Evolutionary conservation across 2,888 invertebrate species (phyloP), one percentile per base, ranked within the genome.

Genomic region (Folsomia manolachei): DNA sequence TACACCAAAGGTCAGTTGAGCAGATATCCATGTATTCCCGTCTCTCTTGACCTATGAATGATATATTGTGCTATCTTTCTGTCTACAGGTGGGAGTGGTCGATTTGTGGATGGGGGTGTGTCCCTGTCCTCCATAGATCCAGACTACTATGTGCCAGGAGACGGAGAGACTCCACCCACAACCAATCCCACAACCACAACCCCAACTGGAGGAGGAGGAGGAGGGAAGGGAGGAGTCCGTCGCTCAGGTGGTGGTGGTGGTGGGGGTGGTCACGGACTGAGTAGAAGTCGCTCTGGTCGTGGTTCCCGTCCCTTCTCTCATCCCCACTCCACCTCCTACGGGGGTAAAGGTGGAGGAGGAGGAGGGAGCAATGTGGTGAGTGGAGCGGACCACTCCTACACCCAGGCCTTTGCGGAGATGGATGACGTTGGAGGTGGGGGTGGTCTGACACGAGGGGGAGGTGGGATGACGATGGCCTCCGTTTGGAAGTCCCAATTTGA

Each of bases 401-500:
- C 92, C 2, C 95, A 95, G 83, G n/a, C n/a, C n/a, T 95, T 93
- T 84, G 95, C 95, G 0, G 89, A 95, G 74, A 94, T 94, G 83
- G 95, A 95, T 82, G 95, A 95, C 82, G 95, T 95, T 79, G 95
- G 95, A 82, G 94, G 94, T 0, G 94, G 94, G 0, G 81, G 80
- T 18, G n/a, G n/a, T n/a, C n/a, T n/a, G n/a, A n/a, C n/a, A n/a
- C 84, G 94, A 19, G 94, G 94, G 0, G 94, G 94, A 0, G 81
- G 80, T 18, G 84, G 84, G 9, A 85, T 95, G 11, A 97, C 97
- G 0, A 85, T 97, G 19, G 95, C 94, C 1, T 95, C 95, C 21
- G 93, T 93, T 82, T 96, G 96, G 95, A 95, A 95, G 83, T 95
- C 95, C 0, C 95, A 96, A 83, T 96, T 96, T 83, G 78, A 95